These are phyloP conservation scores for Parasteatoda lunata DNA, from an alignment of 2,888 invertebrate genomes.

Conservation along the genomic window DNA sequence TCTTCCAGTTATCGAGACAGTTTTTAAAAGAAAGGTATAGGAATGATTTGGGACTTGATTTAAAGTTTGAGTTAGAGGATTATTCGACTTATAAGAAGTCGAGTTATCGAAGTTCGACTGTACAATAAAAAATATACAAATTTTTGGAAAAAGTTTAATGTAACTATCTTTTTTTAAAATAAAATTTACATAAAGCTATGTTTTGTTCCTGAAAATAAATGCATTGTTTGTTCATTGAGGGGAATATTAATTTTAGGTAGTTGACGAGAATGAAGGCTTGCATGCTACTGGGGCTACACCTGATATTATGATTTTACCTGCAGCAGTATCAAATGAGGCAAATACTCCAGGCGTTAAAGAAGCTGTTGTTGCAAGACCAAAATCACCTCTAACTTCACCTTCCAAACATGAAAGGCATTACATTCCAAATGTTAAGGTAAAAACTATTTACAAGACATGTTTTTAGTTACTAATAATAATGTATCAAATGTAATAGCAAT, in stretches of 20 bases:
- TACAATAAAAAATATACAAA: too few relatives aligned
- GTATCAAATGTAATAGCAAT: too few relatives aligned
- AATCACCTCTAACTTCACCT: slow-evolving; percentile 67
- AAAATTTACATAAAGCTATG: not conserved
- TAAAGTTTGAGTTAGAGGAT: too few relatives aligned
- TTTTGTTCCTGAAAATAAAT: not conserved
- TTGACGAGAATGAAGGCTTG: slow-evolving; percentile 22
- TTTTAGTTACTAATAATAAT: too few relatives aligned
- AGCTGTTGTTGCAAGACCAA: slow-evolving; percentile 69
- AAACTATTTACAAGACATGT: not conserved
- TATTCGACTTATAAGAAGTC: too few relatives aligned
- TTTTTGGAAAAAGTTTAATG: too few relatives aligned
- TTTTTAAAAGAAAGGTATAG: too few relatives aligned
- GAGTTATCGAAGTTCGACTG: too few relatives aligned
- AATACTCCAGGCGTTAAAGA: slow-evolving; percentile 66
- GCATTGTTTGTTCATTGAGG: not conserved
- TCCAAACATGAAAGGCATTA: slow-evolving; percentile 64
- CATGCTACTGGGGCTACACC: slow-evolving; percentile 63
- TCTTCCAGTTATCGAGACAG: too few relatives aligned
- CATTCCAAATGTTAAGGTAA: slow-evolving; percentile 49
- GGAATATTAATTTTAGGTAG: slow-evolving; percentile 1
- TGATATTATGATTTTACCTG: slow-evolving; percentile 65
- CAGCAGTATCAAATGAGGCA: slow-evolving; percentile 39
- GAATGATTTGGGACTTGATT: too few relatives aligned
- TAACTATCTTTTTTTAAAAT: not conserved